These are phyloP conservation scores for Uria aalge DNA, from an alignment of 2,113 vertebrate species.

Conservation along the genomic window DNA sequence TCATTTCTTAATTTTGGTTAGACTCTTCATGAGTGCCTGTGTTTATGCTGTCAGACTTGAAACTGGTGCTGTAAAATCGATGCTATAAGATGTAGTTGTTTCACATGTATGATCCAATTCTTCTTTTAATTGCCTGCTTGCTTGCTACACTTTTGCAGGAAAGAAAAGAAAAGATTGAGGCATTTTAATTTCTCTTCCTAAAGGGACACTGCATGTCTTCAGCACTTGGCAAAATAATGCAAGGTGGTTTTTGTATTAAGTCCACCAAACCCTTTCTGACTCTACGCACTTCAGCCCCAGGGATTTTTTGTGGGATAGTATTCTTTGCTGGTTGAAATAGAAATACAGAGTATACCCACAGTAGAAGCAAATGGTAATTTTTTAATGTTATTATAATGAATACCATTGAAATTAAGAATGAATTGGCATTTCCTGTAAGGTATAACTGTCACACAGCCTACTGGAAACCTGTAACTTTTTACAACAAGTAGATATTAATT, in stretches of 20 bases:
- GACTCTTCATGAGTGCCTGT: background rate
- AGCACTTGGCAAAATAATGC: background rate
- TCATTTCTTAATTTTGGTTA: background rate
- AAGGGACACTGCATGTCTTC: background rate
- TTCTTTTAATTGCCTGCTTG: background rate
- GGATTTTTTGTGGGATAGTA: background rate
- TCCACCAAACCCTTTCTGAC: background rate
- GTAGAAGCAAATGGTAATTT: slow-evolving; percentile 11
- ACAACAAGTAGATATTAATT: slow-evolving; percentile 42
- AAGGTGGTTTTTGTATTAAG: background rate
- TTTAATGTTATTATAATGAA: slow-evolving; percentile 28
- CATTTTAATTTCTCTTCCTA: background rate
- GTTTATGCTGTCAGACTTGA: background rate
- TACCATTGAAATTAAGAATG: slow-evolving; percentile 44
- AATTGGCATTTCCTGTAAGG: slow-evolving; percentile 8
- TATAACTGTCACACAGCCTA: background rate
- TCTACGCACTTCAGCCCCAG: background rate
- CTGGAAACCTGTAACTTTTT: slow-evolving; percentile 39
- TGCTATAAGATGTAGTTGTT: background rate
- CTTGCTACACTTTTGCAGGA: background rate
- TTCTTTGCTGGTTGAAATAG: slow-evolving; percentile 19
- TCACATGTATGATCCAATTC: background rate
- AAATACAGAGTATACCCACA: slow-evolving; percentile 36
- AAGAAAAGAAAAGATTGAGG: background rate
- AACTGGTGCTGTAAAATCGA: background rate